Percentiles rank a stretch among this genome's conserved stretches.
Evolutionary conservation across 2,888 invertebrate genomes (phyloP).

Genomic region (Spilarctia lutea): DNA sequence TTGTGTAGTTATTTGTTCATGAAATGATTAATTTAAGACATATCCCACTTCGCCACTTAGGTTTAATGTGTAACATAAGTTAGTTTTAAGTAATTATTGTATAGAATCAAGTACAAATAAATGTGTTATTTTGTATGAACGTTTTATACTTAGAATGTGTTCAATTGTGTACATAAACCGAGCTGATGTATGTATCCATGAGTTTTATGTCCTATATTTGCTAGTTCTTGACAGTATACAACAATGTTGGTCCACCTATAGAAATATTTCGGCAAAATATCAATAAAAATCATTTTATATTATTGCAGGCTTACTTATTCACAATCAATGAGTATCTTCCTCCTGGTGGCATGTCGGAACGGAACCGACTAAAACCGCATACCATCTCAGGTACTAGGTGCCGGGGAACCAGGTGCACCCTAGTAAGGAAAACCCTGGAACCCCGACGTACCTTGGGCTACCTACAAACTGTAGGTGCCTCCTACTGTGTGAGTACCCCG

Average conservation of each 20-base stretch:
- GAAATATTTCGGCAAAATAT: neutral
- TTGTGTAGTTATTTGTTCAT: slow-evolving; percentile 53
- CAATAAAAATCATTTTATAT: neutral
- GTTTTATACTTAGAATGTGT: slow-evolving; percentile 48
- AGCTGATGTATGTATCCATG: slow-evolving; percentile 23
- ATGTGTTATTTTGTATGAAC: slow-evolving; percentile 54
- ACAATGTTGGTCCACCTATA: neutral
- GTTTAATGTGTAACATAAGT: slow-evolving; percentile 47
- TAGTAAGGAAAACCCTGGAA: no score
- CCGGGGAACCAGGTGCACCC: no score
- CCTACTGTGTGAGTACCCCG: no score
- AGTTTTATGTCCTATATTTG: slow-evolving; percentile 17
- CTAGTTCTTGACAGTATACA: neutral
- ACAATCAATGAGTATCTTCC: no score
- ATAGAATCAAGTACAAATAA: slow-evolving; percentile 61
- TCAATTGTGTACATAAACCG: slow-evolving; percentile 50
- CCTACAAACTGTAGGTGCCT: no score
- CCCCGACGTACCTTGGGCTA: no score
- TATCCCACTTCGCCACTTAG: slow-evolving; percentile 82
- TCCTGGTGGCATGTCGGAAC: no score
- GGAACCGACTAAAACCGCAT: no score
- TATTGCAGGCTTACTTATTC: no score
- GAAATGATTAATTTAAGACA: slow-evolving; percentile 69
- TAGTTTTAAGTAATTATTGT: slow-evolving; percentile 50
- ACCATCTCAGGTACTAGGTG: no score